Conservation (phyloP, 2,888 invertebrate genomes). For the Kuschelorhynchus macadamiae region DNA sequence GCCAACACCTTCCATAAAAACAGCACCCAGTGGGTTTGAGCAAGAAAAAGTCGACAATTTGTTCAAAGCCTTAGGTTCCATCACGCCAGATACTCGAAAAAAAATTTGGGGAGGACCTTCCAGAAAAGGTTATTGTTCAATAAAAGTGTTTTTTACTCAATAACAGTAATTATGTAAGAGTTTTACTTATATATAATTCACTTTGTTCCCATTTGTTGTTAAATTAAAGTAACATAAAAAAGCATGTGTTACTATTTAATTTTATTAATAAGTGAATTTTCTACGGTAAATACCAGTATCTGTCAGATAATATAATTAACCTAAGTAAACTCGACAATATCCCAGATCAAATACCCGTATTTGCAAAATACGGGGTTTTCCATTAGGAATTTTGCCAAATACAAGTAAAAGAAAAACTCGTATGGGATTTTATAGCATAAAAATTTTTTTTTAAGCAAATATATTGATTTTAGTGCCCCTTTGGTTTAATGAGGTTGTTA, state of each 20-base stretch:
- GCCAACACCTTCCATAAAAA: slow-evolving; percentile 21
- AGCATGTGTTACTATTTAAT: slow-evolving; percentile 18
- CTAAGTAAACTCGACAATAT: slow-evolving; percentile 14
- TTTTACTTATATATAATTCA: slow-evolving; percentile 15
- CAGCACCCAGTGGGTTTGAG: slow-evolving; percentile 19
- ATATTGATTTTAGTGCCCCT: background rate
- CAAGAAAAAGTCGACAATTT: no score
- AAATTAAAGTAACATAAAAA: slow-evolving; percentile 19
- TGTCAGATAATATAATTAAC: slow-evolving; percentile 5
- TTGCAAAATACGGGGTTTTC: slow-evolving; percentile 16
- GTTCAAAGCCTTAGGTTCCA: slow-evolving; percentile 1
- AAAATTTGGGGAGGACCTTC: slow-evolving; percentile 18
- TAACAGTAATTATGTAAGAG: background rate
- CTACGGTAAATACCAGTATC: slow-evolving; percentile 20
- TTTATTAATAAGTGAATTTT: slow-evolving; percentile 5
- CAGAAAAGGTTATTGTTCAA: slow-evolving; percentile 15
- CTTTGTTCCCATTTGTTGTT: slow-evolving; percentile 3
- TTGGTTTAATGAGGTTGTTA: no score
- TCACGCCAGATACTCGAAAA: slow-evolving; percentile 15
- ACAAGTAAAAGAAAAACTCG: slow-evolving; percentile 8
- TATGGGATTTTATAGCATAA: slow-evolving; percentile 16
- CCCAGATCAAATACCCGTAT: slow-evolving; percentile 12
- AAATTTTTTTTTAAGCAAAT: slow-evolving; percentile 19
- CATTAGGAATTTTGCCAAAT: slow-evolving; percentile 9
- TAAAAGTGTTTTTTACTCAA: slow-evolving; percentile 17